phyloP scores from a whole-genome alignment of 2,797 vertebrate genomes.

The Chiropotes sagulatus region DNA sequence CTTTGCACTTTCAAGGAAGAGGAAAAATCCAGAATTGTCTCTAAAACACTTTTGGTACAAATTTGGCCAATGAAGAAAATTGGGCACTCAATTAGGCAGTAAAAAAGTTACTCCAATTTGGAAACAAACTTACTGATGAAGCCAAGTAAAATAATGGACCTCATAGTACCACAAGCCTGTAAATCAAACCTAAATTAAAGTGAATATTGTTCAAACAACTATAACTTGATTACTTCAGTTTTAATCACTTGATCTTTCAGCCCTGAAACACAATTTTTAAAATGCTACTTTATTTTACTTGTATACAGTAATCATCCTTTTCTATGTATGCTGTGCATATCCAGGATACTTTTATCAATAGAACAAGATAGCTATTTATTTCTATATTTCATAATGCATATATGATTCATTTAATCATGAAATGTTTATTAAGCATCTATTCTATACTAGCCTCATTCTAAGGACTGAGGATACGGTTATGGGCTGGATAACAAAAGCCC shows the following conservation, averaged over 20 bases:
- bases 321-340: background rate
- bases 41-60: background rate
- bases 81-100: background rate
- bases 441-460: background rate
- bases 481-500: background rate
- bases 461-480: background rate
- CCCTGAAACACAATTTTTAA: background rate
- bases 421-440: background rate
- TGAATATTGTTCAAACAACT: background rate
- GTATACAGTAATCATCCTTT: background rate
- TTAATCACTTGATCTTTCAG: background rate
- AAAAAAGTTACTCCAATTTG: background rate
- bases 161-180: background rate
- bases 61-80: background rate
- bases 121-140: background rate
- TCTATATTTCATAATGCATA: background rate
- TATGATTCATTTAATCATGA: background rate
- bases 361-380: background rate
- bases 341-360: background rate
- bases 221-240: background rate
- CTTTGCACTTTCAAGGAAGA: background rate
- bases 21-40: background rate
- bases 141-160: background rate
- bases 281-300: background rate
- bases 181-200: background rate